A percentile compares a stretch with the other conserved stretches of the same genome.
phyloP scores from a whole-genome alignment of 2,797 vertebrate genomes.

The Rhadinocentrus ornatus region DNA sequence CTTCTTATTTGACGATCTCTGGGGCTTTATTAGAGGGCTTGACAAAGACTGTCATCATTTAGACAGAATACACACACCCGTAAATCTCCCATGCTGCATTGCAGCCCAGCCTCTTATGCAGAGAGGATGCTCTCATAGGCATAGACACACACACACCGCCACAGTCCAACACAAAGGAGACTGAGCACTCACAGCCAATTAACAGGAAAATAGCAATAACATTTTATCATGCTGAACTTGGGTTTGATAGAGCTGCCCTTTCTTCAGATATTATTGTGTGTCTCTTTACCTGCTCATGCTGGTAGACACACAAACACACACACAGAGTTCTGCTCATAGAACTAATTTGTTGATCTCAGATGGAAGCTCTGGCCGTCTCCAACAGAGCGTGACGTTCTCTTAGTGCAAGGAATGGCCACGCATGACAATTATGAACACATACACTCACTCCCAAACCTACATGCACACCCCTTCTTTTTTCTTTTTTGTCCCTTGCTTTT shows the following conservation, averaged over 20 bases:
- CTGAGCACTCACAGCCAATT: conserved; percentile 89
- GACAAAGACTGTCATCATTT: conserved; percentile 94
- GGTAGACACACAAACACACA: conserved; percentile 21
- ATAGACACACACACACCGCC: conserved; percentile 21
- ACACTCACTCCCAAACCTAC: conserved; percentile 24
- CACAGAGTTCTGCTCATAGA: conserved; percentile 63
- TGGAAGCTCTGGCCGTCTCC: conserved; percentile 93
- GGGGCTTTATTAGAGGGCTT: conserved; percentile 92
- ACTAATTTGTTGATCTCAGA: conserved; percentile 92
- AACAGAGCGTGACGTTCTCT: conserved; percentile 92
- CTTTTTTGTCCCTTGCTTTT: conserved; percentile 9
- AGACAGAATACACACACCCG: conserved; percentile 88
- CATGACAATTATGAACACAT: conserved; percentile 87
- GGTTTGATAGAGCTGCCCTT: conserved; percentile 94
- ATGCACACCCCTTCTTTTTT: conserved; percentile 13
- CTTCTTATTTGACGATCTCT: conserved; percentile 73
- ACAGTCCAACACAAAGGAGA: conserved; percentile 47
- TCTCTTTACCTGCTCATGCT: conserved; percentile 29
- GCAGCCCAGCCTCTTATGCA: conserved; percentile 87
- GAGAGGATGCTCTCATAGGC: conserved; percentile 74
- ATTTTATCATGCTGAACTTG: conserved; percentile 93
- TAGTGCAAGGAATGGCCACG: conserved; percentile 85
- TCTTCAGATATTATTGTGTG: conserved; percentile 72
- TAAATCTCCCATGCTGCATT: conserved; percentile 93
- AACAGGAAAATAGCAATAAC: conserved; percentile 93